phyloP scores from a whole-genome alignment of 1,140 invertebrate species.

The Drosophila saltans region DNA sequence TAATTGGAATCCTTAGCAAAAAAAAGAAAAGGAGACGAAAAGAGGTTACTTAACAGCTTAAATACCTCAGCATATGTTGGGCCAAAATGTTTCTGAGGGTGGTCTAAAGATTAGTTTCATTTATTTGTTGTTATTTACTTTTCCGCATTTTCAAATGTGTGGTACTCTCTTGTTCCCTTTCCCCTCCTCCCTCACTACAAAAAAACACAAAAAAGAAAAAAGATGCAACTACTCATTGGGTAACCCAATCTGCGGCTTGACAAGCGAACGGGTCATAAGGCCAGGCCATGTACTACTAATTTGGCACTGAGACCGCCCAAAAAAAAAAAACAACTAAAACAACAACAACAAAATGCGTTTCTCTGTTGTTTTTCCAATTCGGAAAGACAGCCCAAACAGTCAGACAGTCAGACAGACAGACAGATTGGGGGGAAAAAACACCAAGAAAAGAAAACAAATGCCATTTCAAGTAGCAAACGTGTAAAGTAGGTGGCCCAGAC shows the following conservation, averaged over 20 bases:
- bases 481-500: constrained; percentile 80
- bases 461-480: constrained; percentile 79
- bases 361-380: constrained; percentile 63
- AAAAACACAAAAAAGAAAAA: constrained; percentile 33
- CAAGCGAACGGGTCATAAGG: constrained; percentile 67
- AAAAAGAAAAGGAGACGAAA: too few species aligned
- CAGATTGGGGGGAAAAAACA: constrained; percentile 38
- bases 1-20: constrained; percentile 38
- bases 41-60: constrained; percentile 72
- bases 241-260: constrained; percentile 76
- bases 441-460: constrained; percentile 74
- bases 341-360: constrained; percentile 2
- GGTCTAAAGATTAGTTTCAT: constrained; percentile 67
- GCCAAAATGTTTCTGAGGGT: constrained; percentile 40
- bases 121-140: constrained; percentile 75
- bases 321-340: not conserved
- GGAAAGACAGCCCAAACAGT: not conserved
- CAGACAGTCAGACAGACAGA: constrained; percentile 28
- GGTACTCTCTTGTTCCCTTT: not conserved
- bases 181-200: not conserved
- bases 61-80: constrained; percentile 62
- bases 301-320: constrained; percentile 46
- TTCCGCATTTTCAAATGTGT: constrained; percentile 65
- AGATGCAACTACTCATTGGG: constrained; percentile 56
- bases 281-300: constrained; percentile 68